Percentiles rank a stretch among this genome's conserved stretches.
These are phyloP conservation scores for Platycnemis pennipes DNA, from an alignment of 2,888 invertebrate species.

Conservation along the genomic window DNA sequence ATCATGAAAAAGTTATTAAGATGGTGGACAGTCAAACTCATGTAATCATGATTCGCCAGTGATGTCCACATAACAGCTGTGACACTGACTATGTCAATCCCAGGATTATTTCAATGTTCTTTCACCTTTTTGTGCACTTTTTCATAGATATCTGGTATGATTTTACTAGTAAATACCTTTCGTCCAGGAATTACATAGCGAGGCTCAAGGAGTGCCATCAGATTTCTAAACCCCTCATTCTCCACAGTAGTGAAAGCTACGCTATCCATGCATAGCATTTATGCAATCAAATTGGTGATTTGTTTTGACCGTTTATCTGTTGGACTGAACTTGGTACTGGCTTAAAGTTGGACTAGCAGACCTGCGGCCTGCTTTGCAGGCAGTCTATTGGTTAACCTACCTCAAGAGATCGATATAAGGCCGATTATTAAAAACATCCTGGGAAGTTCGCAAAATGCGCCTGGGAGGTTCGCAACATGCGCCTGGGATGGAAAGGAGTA, in stretches of 20 bases:
- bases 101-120: not conserved
- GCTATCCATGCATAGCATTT: constrained; percentile 50
- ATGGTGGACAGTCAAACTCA: constrained; percentile 50
- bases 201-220: constrained; percentile 28
- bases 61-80: not conserved
- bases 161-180: too few species aligned
- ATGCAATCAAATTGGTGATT: constrained; percentile 20
- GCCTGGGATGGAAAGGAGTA: too few species aligned
- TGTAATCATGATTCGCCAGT: constrained; percentile 18
- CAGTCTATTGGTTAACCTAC: too few species aligned
- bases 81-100: not conserved
- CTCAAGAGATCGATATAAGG: too few species aligned
- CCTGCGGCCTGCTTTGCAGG: too few species aligned
- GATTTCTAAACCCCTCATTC: constrained; percentile 30
- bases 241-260: constrained; percentile 27
- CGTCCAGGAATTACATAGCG: constrained; percentile 8
- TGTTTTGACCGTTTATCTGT: not conserved
- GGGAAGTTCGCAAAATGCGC: too few species aligned
- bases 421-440: too few species aligned
- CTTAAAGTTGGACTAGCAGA: not conserved
- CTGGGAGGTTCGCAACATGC: too few species aligned
- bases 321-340: not conserved
- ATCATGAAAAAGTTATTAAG: not conserved
- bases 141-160: constrained; percentile 42
- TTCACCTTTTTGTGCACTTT: not conserved